These are phyloP conservation scores for Endomychus coccineus DNA, from an alignment of 2,888 invertebrate genomes.

Conservation along the genomic window DNA sequence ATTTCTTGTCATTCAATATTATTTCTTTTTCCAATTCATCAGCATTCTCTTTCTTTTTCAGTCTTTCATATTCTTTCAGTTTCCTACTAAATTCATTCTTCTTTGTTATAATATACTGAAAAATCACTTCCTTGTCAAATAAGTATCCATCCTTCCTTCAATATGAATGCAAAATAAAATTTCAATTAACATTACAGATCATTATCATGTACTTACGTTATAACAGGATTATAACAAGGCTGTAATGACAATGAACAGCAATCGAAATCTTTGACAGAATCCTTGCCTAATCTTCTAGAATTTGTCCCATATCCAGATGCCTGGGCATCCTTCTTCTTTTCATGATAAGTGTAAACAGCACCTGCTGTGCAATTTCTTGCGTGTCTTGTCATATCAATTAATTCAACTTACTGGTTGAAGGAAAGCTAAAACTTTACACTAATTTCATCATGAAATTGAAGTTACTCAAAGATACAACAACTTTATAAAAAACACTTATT, in stretches of 20 bases:
- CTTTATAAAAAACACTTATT: no score
- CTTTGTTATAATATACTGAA: constrained; percentile 90
- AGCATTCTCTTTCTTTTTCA: constrained; percentile 67
- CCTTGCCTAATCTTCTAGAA: constrained; percentile 82
- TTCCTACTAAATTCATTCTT: constrained; percentile 86
- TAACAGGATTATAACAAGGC: constrained; percentile 88
- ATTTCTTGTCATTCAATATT: constrained; percentile 65
- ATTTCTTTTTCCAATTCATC: constrained; percentile 63
- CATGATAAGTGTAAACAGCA: constrained; percentile 96
- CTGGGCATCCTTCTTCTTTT: constrained; percentile 91
- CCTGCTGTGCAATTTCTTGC: constrained; percentile 98
- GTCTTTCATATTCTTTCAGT: constrained; percentile 85
- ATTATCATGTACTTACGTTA: constrained; percentile 54
- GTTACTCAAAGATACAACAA: no score
- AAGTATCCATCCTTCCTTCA: constrained; percentile 75
- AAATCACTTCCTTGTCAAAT: constrained; percentile 94
- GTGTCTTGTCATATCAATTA: constrained; percentile 77
- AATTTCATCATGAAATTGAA: no score
- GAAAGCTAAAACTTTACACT: no score
- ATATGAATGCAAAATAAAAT: constrained; percentile 12
- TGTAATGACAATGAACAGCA: constrained; percentile 95
- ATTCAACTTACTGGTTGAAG: no score
- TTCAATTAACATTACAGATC: not conserved
- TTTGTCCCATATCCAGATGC: constrained; percentile 91
- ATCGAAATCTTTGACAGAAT: constrained; percentile 93